phyloP scores from a whole-genome alignment of 1,140 invertebrate genomes.

The Ostrea edulis region DNA sequence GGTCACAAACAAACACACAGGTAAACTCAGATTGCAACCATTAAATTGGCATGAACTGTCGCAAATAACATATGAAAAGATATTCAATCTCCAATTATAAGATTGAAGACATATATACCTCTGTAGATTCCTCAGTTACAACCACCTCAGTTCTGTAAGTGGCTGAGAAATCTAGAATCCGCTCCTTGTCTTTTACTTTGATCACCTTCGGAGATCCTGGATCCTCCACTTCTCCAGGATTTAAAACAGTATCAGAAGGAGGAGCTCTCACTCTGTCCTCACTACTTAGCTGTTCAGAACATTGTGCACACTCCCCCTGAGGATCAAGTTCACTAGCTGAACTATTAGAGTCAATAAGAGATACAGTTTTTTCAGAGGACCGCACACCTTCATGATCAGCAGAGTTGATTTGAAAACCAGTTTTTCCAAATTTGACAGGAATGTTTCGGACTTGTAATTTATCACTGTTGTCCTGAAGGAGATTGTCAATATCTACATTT shows the following conservation, averaged over 20 bases:
- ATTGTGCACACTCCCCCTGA: slow-evolving; percentile 4
- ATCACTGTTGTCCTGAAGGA: slow-evolving; percentile 42
- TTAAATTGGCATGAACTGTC: too few relatives aligned
- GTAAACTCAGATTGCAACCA: too few relatives aligned
- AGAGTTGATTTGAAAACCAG: background rate
- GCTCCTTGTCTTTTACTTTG: background rate
- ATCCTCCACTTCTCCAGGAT: slow-evolving; percentile 35
- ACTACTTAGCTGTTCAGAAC: background rate
- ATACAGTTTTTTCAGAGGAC: background rate
- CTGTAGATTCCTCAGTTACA: background rate
- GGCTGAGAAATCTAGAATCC: background rate
- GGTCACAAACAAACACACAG: too few relatives aligned
- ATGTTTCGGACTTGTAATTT: slow-evolving; percentile 4
- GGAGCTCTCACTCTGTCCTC: background rate
- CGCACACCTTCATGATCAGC: background rate
- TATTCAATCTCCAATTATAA: too few relatives aligned
- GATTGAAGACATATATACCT: slow-evolving; percentile 1
- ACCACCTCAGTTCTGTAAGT: background rate
- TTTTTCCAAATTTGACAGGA: background rate
- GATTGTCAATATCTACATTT: background rate
- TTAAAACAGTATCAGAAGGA: background rate
- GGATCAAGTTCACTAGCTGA: background rate
- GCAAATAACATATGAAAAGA: too few relatives aligned
- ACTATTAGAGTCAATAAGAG: background rate
- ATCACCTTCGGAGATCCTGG: background rate